Conservation (phyloP, 1,140 invertebrate genomes). For the Drosophila lowei region DNA sequence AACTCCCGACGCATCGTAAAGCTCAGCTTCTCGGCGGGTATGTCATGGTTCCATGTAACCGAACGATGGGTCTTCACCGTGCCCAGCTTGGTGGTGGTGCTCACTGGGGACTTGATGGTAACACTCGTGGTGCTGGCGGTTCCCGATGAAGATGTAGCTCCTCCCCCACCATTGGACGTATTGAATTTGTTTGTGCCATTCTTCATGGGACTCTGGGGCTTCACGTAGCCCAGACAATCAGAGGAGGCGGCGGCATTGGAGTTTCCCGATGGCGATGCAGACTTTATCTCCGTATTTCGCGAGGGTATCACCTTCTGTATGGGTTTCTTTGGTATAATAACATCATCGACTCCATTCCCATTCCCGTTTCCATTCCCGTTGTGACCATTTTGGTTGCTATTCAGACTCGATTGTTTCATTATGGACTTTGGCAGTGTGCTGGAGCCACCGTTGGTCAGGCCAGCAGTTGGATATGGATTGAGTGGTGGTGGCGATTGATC, state of each 20-base stretch:
- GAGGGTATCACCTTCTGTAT: conserved; percentile 86
- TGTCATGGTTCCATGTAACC: conserved; percentile 88
- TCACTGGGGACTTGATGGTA: conserved; percentile 72
- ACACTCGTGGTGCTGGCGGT: conserved; percentile 32
- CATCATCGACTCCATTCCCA: conserved; percentile 63
- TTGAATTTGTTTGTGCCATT: conserved; percentile 64
- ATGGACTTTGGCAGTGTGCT: conserved; percentile 75
- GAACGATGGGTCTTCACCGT: conserved; percentile 72
- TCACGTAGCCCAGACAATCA: conserved; percentile 86
- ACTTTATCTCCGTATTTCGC: conserved; percentile 78
- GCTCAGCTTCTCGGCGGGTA: conserved; percentile 89
- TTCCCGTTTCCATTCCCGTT: conserved; percentile 40
- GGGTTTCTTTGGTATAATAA: conserved; percentile 84
- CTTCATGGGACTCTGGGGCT: conserved; percentile 89
- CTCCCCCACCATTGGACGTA: conserved; percentile 60
- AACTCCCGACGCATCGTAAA: conserved; percentile 96
- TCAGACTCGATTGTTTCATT: conserved; percentile 72
- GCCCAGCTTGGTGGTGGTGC: conserved; percentile 72
- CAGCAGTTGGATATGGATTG: not conserved
- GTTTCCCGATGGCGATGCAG: conserved; percentile 36
- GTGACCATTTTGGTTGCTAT: conserved; percentile 46
- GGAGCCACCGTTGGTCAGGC: conserved; percentile 41
- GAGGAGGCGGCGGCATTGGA: conserved; percentile 31
- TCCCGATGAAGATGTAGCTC: not conserved
- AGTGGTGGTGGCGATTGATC: conserved; percentile 24